A percentile compares a stretch with the other conserved stretches of the same genome.
These are phyloP conservation scores for Argya squamiceps DNA, from an alignment of 2,797 vertebrate genomes.

Conservation along the genomic window DNA sequence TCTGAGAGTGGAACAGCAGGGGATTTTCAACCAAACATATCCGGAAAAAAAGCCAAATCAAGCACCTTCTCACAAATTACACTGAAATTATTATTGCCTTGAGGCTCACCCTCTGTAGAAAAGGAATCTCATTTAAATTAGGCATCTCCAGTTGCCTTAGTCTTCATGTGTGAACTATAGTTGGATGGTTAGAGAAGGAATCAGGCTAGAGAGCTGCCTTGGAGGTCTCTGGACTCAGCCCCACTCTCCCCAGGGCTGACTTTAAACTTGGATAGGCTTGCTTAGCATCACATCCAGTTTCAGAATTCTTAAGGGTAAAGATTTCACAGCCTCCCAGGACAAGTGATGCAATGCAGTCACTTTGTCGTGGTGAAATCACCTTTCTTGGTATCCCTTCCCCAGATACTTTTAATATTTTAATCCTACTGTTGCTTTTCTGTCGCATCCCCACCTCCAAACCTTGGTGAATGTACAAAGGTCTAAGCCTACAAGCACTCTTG, in stretches of 20 bases:
- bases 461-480: neutral
- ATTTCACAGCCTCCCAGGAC: neutral
- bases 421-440: neutral
- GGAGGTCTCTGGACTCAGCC: neutral
- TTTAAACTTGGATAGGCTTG: neutral
- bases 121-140: neutral
- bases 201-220: neutral
- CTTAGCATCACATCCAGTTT: neutral
- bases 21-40: neutral
- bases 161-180: rapidly evolving
- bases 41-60: neutral
- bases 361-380: neutral
- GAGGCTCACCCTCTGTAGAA: neutral
- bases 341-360: neutral
- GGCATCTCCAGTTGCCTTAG: neutral
- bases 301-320: neutral
- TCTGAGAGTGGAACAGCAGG: neutral
- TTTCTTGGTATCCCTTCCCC: neutral
- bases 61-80: neutral
- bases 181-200: neutral
- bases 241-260: neutral
- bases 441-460: neutral
- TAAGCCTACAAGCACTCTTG: neutral
- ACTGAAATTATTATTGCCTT: neutral
- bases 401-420: neutral